A percentile compares a stretch with the other conserved stretches of the same genome.
Evolutionary conservation across 2,888 invertebrate genomes (phyloP).

Genomic region (Hartigia nigra): DNA sequence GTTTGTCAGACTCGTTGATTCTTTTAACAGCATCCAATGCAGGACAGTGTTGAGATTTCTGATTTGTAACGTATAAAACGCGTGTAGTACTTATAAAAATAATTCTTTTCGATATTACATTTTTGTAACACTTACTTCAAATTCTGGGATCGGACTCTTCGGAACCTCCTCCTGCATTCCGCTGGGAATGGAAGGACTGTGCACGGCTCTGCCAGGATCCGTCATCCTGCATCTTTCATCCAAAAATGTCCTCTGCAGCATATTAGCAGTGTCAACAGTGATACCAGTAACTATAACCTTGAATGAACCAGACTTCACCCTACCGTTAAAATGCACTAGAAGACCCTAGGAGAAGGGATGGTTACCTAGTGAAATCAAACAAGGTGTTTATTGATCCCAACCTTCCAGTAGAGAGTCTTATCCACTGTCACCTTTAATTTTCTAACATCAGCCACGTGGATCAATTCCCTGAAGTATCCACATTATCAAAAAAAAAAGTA

Average conservation of each 20-base stretch:
- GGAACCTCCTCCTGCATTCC: slow-evolving; percentile 8
- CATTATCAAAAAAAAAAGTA: background rate
- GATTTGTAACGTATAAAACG: background rate
- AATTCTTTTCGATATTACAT: slow-evolving; percentile 4
- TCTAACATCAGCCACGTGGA: background rate
- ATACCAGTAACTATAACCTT: background rate
- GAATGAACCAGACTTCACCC: background rate
- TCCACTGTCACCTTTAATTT: background rate
- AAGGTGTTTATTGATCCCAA: slow-evolving; percentile 31
- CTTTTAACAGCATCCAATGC: slow-evolving; percentile 26
- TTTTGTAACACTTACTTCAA: slow-evolving; percentile 21
- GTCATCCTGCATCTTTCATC: slow-evolving; percentile 36
- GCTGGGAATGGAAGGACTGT: slow-evolving; percentile 22
- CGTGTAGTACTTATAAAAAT: background rate
- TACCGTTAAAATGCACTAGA: background rate
- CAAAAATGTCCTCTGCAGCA: slow-evolving; percentile 38
- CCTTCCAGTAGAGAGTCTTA: background rate
- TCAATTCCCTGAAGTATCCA: background rate
- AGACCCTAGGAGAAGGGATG: background rate
- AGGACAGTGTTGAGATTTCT: slow-evolving; percentile 24
- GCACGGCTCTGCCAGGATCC: slow-evolving; percentile 31
- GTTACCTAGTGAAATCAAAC: slow-evolving; percentile 33
- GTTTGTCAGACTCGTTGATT: slow-evolving; percentile 32
- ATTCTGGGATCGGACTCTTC: slow-evolving; percentile 25
- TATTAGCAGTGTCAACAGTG: slow-evolving; percentile 19